Percentiles rank a stretch among this genome's conserved stretches.
Evolutionary conservation across 2,797 vertebrate species (phyloP).

Genomic region (Synanceia verrucosa): DNA sequence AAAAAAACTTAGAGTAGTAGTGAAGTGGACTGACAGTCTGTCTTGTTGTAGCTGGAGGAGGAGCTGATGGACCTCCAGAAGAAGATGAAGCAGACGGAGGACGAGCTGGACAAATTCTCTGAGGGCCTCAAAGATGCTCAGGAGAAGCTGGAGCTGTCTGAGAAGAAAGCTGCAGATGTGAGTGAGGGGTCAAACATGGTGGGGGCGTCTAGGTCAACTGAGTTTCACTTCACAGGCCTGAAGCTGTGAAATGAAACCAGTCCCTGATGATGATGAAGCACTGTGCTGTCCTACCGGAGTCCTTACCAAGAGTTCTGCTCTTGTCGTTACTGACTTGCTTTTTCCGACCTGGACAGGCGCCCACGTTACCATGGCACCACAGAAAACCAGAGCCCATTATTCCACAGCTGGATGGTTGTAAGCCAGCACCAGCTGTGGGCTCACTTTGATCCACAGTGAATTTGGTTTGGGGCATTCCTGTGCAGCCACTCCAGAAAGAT

Average conservation of each 20-base stretch:
- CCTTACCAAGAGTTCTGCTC: constrained; percentile 17
- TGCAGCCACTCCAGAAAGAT: constrained; percentile 70
- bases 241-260: neutral
- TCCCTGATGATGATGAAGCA: neutral
- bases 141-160: constrained; percentile 92
- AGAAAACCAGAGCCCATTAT: constrained; percentile 30
- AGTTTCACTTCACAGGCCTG: neutral
- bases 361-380: constrained; percentile 16
- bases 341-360: constrained; percentile 25
- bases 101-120: constrained; percentile 93
- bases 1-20: neutral
- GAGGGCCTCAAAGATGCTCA: constrained; percentile 92
- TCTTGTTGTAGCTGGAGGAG: constrained; percentile 85
- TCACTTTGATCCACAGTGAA: constrained; percentile 64
- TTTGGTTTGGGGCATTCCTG: constrained; percentile 64
- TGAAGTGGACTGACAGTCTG: constrained; percentile 8
- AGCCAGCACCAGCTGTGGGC: constrained; percentile 61
- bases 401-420: constrained; percentile 62
- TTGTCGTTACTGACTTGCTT: constrained; percentile 6
- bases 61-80: constrained; percentile 92
- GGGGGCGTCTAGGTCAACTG: neutral
- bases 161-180: constrained; percentile 92
- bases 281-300: neutral
- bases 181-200: constrained; percentile 71
- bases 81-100: constrained; percentile 92